Conservation (phyloP, 1,140 invertebrate species). For the Gerris buenoi region DNA sequence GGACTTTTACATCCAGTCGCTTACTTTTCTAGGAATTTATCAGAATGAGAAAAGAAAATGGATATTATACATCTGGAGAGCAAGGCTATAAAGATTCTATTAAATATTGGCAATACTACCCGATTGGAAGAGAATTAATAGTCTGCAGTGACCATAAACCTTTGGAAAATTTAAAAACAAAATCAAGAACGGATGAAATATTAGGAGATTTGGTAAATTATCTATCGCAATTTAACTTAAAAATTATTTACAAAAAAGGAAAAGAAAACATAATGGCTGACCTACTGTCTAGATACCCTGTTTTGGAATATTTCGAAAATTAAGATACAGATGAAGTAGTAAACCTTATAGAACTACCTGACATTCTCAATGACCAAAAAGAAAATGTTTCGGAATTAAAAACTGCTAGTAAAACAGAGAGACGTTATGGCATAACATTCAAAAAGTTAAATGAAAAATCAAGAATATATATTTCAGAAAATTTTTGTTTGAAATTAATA, state of each 20-base stretch:
- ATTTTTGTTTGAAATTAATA: too few relatives aligned
- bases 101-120: constrained; percentile 19
- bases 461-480: too few relatives aligned
- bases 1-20: constrained; percentile 14
- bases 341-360: constrained; percentile 8
- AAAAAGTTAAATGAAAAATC: too few relatives aligned
- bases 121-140: constrained; percentile 15
- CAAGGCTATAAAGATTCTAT: constrained; percentile 18
- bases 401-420: too few relatives aligned
- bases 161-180: constrained; percentile 16
- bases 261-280: constrained; percentile 14
- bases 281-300: neutral
- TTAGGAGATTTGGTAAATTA: constrained; percentile 14
- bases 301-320: constrained; percentile 5
- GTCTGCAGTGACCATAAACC: constrained; percentile 18
- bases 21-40: constrained; percentile 10
- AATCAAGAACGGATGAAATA: constrained; percentile 15
- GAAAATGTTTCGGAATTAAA: too few relatives aligned
- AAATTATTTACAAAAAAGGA: constrained; percentile 13
- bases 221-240: constrained; percentile 16
- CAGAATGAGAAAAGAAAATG: constrained; percentile 12
- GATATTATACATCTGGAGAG: constrained; percentile 25
- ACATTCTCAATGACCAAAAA: too few relatives aligned
- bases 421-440: too few relatives aligned
- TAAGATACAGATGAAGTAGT: constrained; percentile 8